Evolutionary conservation across 2,797 vertebrate genomes (phyloP).

Genomic region (Urosaurus nigricauda): DNA sequence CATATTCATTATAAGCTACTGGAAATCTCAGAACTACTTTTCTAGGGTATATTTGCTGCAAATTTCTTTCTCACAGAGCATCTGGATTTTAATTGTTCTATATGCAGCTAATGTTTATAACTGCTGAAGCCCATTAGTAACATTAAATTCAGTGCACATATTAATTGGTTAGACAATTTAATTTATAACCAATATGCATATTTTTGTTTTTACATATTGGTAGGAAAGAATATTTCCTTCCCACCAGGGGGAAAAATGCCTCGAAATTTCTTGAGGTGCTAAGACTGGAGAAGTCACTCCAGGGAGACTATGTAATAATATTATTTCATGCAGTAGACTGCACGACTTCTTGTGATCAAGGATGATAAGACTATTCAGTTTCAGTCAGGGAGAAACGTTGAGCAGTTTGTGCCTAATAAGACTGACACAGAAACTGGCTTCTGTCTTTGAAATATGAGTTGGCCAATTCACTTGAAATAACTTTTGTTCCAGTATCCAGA

Average conservation of each 20-base stretch:
- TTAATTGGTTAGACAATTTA: not conserved
- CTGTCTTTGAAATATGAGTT: not conserved
- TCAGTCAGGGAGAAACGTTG: no score
- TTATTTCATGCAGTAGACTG: not conserved
- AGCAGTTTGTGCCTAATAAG: not conserved
- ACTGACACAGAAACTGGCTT: not conserved
- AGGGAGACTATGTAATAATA: no score
- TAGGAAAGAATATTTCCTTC: not conserved
- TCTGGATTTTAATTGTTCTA: conserved; percentile 7
- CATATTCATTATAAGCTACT: conserved; percentile 22
- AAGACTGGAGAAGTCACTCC: not conserved
- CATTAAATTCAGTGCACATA: not conserved
- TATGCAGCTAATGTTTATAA: not conserved
- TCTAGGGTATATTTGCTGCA: not conserved
- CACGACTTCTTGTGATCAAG: not conserved
- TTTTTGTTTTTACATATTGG: not conserved
- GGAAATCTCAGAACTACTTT: conserved; percentile 32
- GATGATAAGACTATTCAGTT: not conserved
- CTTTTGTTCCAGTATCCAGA: not conserved
- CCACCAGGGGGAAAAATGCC: not conserved
- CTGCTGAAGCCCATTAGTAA: not conserved
- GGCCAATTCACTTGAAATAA: not conserved
- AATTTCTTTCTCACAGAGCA: not conserved
- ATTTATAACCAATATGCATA: not conserved
- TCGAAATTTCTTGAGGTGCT: not conserved